Evolutionary conservation across 2,888 invertebrate species (phyloP).

Genomic region (Anorthoa munda): DNA sequence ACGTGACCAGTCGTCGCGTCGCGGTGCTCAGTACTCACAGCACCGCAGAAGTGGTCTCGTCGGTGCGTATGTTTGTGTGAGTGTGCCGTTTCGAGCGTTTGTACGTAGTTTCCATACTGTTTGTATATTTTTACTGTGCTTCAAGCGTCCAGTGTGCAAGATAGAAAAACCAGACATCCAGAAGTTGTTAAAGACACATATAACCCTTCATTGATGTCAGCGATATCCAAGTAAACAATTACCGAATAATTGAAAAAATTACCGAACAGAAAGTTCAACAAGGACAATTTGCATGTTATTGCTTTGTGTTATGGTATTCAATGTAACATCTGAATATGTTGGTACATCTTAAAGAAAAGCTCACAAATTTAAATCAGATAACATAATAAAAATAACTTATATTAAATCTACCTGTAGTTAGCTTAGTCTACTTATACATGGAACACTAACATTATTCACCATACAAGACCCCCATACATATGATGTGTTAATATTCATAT

Average conservation of each 20-base stretch:
- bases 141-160: not conserved
- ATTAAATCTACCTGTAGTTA: constrained; percentile 30
- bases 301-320: not conserved
- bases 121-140: too few relatives aligned
- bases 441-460: constrained; percentile 16
- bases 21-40: too few relatives aligned
- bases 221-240: too few relatives aligned
- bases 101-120: too few relatives aligned
- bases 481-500: constrained; percentile 51
- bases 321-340: constrained; percentile 8
- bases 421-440: constrained; percentile 25
- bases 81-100: too few relatives aligned
- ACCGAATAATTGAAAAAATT: too few relatives aligned
- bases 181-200: not conserved
- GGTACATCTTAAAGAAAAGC: constrained; percentile 10
- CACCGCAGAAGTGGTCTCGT: too few relatives aligned
- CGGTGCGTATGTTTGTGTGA: too few relatives aligned
- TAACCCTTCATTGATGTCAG: not conserved
- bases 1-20: too few relatives aligned
- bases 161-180: not conserved
- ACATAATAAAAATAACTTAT: constrained; percentile 27
- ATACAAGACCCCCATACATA: constrained; percentile 14
- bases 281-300: not conserved
- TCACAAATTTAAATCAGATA: constrained; percentile 12
- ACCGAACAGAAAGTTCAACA: not conserved